Percentiles rank a stretch among this genome's conserved stretches.
These are phyloP conservation scores for Drosophila crucigera DNA, from an alignment of 2,888 invertebrate species.

Conservation along the genomic window DNA sequence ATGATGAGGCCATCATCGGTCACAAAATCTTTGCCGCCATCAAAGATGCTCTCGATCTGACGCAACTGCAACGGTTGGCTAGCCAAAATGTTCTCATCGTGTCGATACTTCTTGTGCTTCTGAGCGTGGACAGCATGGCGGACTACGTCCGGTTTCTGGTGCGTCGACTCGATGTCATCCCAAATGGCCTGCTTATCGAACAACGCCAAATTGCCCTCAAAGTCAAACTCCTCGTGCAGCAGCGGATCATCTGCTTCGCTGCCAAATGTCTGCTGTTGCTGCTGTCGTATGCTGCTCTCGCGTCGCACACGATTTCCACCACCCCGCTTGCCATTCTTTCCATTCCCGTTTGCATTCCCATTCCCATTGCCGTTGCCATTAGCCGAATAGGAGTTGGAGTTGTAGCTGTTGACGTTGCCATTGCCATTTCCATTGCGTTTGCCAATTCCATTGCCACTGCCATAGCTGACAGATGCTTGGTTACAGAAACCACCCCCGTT, in stretches of 20 bases:
- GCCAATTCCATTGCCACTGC: conserved; percentile 48
- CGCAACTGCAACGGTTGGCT: conserved; percentile 88
- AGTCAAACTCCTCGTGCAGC: conserved; percentile 92
- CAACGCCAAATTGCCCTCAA: conserved; percentile 96
- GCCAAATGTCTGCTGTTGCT: conserved; percentile 83
- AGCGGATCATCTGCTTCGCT: conserved; percentile 84
- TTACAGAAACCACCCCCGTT: conserved; percentile 52
- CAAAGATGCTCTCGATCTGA: conserved; percentile 88
- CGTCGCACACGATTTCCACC: conserved; percentile 77
- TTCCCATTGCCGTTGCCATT: conserved; percentile 54
- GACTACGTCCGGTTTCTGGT: conserved; percentile 84
- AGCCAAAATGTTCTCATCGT: conserved; percentile 94
- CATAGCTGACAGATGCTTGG: conserved; percentile 75
- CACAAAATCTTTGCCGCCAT: conserved; percentile 83
- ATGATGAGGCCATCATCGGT: conserved; percentile 92
- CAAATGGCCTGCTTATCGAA: conserved; percentile 94
- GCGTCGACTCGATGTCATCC: conserved; percentile 88
- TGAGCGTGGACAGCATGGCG: conserved; percentile 74
- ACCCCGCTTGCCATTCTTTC: conserved; percentile 50
- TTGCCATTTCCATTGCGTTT: conserved; percentile 34
- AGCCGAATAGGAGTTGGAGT: conserved; percentile 27
- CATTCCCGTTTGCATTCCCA: conserved; percentile 13
- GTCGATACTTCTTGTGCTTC: conserved; percentile 88
- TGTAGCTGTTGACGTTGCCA: conserved; percentile 24
- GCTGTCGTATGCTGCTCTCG: conserved; percentile 79